Evolutionary conservation across 2,113 vertebrate species (phyloP).

Genomic region (Solenodon paradoxus): DNA sequence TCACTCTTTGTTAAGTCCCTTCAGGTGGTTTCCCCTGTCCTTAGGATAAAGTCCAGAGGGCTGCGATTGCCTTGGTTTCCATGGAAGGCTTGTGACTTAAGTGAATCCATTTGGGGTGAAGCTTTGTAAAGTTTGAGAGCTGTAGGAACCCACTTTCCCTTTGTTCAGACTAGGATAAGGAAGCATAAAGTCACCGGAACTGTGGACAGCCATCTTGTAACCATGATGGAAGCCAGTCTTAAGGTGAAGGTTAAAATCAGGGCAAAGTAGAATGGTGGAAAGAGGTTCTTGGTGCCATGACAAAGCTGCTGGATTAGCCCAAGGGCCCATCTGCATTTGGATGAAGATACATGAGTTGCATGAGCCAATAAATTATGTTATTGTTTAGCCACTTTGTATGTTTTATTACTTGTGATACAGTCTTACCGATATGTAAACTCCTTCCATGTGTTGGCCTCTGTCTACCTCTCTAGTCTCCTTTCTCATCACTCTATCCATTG

Average conservation of each 20-base stretch:
- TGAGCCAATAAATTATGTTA: background rate
- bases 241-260: background rate
- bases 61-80: no score
- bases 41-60: no score
- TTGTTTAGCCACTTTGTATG: background rate
- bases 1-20: background rate
- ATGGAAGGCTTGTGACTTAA: no score
- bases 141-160: background rate
- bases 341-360: no score
- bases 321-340: background rate
- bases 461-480: background rate
- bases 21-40: background rate
- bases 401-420: background rate
- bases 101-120: background rate
- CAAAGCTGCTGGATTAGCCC: background rate
- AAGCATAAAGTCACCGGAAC: background rate
- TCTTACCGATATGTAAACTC: background rate
- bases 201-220: background rate
- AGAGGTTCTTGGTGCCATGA: background rate
- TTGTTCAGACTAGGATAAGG: background rate
- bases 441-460: background rate
- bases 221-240: background rate
- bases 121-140: background rate
- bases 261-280: background rate
- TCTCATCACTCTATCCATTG: background rate